Base-by-base conservation (phyloP, 2,113 vertebrate genomes). In the Eublepharis macularius region DNA sequence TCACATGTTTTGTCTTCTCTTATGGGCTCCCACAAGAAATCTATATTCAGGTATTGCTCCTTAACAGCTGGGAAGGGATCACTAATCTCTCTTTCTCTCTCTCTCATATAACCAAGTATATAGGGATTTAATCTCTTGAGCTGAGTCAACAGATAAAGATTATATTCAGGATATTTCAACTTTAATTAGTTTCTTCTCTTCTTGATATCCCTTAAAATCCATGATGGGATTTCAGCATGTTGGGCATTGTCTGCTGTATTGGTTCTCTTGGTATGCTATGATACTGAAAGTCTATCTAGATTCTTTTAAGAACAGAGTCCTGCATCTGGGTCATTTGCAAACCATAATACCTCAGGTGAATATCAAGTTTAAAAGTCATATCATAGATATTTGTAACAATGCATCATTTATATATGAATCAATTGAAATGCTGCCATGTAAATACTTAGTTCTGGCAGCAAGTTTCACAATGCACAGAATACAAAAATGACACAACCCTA, bases 81-180 rank as follows among this genome's bases (percentile, higher is more conserved):
- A 87, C 81, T 87, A 87, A 83, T 86, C 79, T 87, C 78, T 86
- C 77, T 80, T 81, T 83, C 57, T 84, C 69, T 80, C 73, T 86
- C 69, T 86, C 84, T 86, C 84, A 80, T 87, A 84, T 84, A 87
- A 84, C 81, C 86, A 87, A 83, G 69, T 87, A 80, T 84, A 87
- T 87, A 80, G 86, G 86, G 86, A 87, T 87, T 87, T 84, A 87
- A 83, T 87, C 86, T 87, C 86, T 80, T 87, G 86, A 83, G 86
- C 86, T 75, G 69, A 87, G 82, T 87, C 86, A 87, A 80, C 86
- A 87, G 81, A 83, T 87, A 87, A 83, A 87, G 81, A 87, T 87
- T 83, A 83, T 87, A 74, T 83, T 83, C 68, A 83, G 81, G 68
- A 87, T 87, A 84, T 87, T 83, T 87, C 81, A 87, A 87, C 86